Conservation (phyloP, 2,888 invertebrate species). For the Syrphus vitripennis region DNA sequence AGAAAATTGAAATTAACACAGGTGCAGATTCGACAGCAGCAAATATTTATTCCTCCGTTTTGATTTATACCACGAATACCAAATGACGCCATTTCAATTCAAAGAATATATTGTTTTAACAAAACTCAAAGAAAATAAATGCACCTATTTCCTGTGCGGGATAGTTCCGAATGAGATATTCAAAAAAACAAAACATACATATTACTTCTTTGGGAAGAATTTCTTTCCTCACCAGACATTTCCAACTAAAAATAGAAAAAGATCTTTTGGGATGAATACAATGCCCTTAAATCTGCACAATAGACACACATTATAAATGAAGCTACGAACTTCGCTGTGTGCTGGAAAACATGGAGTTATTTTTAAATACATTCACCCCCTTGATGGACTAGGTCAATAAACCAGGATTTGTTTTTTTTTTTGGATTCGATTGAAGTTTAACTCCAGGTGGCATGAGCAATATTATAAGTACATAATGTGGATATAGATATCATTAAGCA, state of each 20-base stretch:
- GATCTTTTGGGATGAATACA: slow-evolving; percentile 19
- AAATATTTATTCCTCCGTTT: slow-evolving; percentile 85
- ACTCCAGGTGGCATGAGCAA: background rate
- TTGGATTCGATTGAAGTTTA: slow-evolving; percentile 1
- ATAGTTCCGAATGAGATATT: slow-evolving; percentile 29
- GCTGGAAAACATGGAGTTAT: slow-evolving; percentile 14
- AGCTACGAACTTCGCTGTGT: background rate
- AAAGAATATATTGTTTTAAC: background rate
- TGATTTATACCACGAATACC: slow-evolving; percentile 77
- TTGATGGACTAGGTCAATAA: slow-evolving; percentile 50
- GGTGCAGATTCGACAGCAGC: slow-evolving; percentile 89
- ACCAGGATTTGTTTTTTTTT: slow-evolving; percentile 30
- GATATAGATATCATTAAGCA: no score
- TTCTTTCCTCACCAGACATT: background rate
- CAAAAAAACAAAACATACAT: background rate
- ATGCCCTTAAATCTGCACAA: slow-evolving; percentile 29
- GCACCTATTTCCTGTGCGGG: background rate
- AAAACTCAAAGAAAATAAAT: background rate
- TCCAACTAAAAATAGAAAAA: slow-evolving; percentile 55
- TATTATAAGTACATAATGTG: no score
- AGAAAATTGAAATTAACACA: slow-evolving; percentile 90
- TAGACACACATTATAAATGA: background rate
- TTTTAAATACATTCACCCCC: slow-evolving; percentile 32
- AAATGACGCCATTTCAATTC: slow-evolving; percentile 75
- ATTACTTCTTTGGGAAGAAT: background rate